Evolutionary conservation across 2,888 invertebrate species (phyloP), one percentile per base, ranked within the genome.

Genomic region (Mesopsocus fuscifrons): DNA sequence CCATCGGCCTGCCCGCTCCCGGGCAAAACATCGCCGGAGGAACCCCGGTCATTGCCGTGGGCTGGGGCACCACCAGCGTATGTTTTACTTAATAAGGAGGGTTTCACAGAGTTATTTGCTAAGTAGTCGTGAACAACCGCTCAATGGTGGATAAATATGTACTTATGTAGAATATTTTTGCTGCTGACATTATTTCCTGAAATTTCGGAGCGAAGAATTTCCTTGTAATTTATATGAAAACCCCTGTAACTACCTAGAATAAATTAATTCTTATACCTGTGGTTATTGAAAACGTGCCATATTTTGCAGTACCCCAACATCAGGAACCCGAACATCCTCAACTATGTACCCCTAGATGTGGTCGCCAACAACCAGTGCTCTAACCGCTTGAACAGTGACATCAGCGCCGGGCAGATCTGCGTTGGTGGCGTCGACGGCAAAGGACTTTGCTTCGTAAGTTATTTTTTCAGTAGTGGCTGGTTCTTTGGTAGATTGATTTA

Each of bases 371-470:
- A 41, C 6, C 21, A 34, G 15, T 46, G 46, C 26, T 18, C 41
- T 17, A 15, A 8, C 3, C 34, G 22, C 20, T 40, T 33, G 11
- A 21, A 13, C n/a, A 13, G 9, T 13, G 20, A 44, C 6, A 42
- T 44, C 26, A 42, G 30, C 17, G 41, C 41, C 11, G 3, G 33
- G 9, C 17, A 44, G n/a, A 42, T 49, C 3, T 49, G 49, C 38
- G 47, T 45, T 15, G 43, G 46, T n/a, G 46, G 41, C 8, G 43
- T 35, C n/a, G 34, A 20, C 2, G 47, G 47, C 15, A 32, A 45
- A 26, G 46, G 45, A 31, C 43, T 43, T 16, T 49, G 49, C 35
- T 44, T 43, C 5, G 49, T 49, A 43, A 45, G 49, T 46, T 3
- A 2, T 20, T 26, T n/a, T n/a, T n/a, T n/a, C n/a, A n/a, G n/a